Conservation (phyloP, 2,888 invertebrate species). For the Trachelus iudaicus region DNA sequence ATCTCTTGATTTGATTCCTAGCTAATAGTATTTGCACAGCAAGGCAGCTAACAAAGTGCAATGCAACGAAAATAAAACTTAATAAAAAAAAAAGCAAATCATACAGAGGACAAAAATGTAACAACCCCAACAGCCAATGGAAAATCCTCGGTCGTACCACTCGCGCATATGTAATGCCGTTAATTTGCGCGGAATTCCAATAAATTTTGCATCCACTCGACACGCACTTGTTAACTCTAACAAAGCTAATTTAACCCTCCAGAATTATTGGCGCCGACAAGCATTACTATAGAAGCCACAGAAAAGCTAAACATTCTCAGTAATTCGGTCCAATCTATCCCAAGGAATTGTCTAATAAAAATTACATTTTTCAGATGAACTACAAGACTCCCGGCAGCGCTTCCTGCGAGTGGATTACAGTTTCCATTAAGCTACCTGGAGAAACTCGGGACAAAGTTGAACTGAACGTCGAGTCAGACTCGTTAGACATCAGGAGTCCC, state of each 20-base stretch:
- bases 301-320: background rate
- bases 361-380: slow-evolving; percentile 70
- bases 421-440: slow-evolving; percentile 80
- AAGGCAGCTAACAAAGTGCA: background rate
- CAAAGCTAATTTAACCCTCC: background rate
- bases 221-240: background rate
- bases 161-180: background rate
- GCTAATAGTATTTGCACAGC: background rate
- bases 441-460: slow-evolving; percentile 82
- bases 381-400: slow-evolving; percentile 81
- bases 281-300: background rate
- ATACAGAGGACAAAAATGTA: background rate
- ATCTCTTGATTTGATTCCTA: background rate
- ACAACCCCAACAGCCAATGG: background rate
- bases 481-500: slow-evolving; percentile 59
- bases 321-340: background rate
- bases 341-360: background rate
- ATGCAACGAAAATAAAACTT: background rate
- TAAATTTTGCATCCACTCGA: background rate
- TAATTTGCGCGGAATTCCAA: background rate
- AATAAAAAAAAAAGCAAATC: background rate
- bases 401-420: slow-evolving; percentile 89
- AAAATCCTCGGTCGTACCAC: background rate
- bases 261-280: background rate
- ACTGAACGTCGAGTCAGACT: slow-evolving; percentile 70